Conservation (phyloP, 2,113 vertebrate genomes). For the Hucho hucho region DNA sequence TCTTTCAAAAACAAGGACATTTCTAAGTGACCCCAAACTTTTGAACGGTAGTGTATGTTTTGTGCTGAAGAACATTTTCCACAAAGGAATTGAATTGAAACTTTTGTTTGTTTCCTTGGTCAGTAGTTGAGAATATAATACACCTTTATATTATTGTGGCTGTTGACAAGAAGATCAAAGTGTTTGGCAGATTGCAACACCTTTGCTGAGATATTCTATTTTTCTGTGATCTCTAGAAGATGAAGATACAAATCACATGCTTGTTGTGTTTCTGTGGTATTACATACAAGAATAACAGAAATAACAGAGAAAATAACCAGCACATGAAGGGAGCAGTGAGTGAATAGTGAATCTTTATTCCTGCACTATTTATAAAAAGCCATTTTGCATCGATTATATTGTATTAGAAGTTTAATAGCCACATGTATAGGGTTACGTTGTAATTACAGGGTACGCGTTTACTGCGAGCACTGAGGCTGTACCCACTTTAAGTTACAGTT, state of each 20-base stretch:
- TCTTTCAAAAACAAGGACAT: too few species aligned
- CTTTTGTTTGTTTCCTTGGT: not conserved
- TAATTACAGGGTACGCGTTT: too few species aligned
- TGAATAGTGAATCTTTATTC: not conserved
- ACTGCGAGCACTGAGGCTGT: too few species aligned
- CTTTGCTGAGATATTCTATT: slow-evolving; percentile 1
- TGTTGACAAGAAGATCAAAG: slow-evolving; percentile 17
- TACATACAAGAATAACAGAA: too few species aligned
- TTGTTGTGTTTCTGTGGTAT: too few species aligned
- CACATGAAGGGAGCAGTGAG: too few species aligned
- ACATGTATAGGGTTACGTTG: too few species aligned
- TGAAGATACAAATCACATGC: not conserved
- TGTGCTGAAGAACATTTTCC: not conserved
- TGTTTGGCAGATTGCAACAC: slow-evolving; percentile 1
- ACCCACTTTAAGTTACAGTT: too few species aligned
- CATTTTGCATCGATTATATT: too few species aligned
- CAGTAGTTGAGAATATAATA: not conserved
- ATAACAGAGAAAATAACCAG: too few species aligned
- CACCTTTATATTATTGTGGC: not conserved
- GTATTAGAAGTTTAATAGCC: too few species aligned
- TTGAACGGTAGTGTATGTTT: not conserved
- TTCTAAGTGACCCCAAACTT: too few species aligned
- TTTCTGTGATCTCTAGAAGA: not conserved
- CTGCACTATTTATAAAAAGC: not conserved
- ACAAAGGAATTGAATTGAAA: not conserved